Conservation (phyloP, 2,113 vertebrate species). For the Halcyon malimbica region DNA sequence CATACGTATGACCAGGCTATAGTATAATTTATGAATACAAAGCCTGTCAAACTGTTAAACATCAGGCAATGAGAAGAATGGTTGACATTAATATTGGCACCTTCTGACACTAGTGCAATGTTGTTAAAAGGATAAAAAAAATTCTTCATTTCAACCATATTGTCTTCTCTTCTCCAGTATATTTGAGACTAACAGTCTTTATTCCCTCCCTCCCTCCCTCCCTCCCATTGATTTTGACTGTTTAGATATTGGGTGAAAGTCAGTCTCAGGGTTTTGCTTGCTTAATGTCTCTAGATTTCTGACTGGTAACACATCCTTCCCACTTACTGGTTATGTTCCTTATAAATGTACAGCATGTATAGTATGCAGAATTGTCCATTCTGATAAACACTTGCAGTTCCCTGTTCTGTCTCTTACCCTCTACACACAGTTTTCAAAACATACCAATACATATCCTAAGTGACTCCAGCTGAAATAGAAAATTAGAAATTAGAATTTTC, state of each 20-base stretch:
- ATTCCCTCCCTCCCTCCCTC: background rate
- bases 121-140: background rate
- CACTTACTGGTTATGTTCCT: background rate
- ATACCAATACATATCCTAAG: background rate
- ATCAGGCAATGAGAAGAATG: background rate
- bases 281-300: background rate
- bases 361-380: background rate
- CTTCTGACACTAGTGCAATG: background rate
- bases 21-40: background rate
- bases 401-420: background rate
- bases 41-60: background rate
- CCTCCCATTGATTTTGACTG: background rate
- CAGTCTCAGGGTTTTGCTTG: fast-evolving
- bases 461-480: background rate
- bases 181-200: background rate
- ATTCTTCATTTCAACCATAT: background rate
- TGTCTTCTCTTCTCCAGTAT: background rate
- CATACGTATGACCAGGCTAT: no score
- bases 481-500: background rate
- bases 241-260: background rate
- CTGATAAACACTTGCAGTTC: background rate
- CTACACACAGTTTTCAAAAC: background rate
- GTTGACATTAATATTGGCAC: background rate
- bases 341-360: background rate
- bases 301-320: background rate